Conservation (phyloP, 2,797 vertebrate genomes). For the Sebastes trivittatus region DNA sequence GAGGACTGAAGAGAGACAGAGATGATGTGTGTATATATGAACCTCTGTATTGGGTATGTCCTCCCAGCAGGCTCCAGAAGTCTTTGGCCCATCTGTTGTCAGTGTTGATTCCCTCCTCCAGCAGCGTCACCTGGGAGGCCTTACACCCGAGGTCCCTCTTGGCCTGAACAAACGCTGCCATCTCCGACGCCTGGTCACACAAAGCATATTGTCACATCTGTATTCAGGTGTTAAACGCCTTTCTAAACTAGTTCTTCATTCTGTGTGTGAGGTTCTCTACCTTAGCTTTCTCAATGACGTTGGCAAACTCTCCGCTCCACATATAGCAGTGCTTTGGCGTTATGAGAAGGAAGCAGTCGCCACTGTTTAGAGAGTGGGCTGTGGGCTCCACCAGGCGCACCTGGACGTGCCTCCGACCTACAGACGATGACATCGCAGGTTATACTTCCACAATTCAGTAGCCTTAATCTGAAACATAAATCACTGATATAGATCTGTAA, state of each 20-base stretch:
- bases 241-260: neutral
- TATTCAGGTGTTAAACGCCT: neutral
- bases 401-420: conserved; percentile 86
- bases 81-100: conserved; percentile 82
- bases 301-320: conserved; percentile 88
- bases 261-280: conserved; percentile 36
- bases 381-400: conserved; percentile 84
- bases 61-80: conserved; percentile 86
- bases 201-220: conserved; percentile 8
- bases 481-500: neutral
- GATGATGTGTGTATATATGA: neutral
- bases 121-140: conserved; percentile 80
- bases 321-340: conserved; percentile 84
- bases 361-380: conserved; percentile 83
- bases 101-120: conserved; percentile 86
- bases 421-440: neutral
- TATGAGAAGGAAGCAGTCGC: conserved; percentile 86
- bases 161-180: conserved; percentile 84
- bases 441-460: neutral
- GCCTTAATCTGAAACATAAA: neutral
- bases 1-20: neutral
- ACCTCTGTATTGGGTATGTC: conserved; percentile 83
- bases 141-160: conserved; percentile 87
- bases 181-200: conserved; percentile 80
- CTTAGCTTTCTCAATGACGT: conserved; percentile 88